A percentile compares a stretch with the other conserved stretches of the same genome.
These are phyloP conservation scores for Decapterus maruadsi DNA, from an alignment of 2,797 vertebrate species.

Conservation along the genomic window DNA sequence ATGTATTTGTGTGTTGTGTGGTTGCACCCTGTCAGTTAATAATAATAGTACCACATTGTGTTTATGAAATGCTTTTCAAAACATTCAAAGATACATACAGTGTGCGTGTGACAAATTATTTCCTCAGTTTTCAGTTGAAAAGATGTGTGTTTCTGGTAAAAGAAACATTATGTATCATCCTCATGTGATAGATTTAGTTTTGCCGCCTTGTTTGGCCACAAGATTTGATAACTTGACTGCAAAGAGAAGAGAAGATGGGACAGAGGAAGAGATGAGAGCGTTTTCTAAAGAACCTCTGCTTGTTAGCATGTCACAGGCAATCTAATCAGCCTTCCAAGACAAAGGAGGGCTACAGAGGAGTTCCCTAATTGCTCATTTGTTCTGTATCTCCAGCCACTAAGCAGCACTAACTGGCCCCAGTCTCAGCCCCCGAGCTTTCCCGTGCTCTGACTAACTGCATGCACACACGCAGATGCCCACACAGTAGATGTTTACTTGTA, in stretches of 20 bases:
- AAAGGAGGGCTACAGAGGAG: constrained; percentile 66
- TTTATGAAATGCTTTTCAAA: not conserved
- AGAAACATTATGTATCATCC: constrained; percentile 10
- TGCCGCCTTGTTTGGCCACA: constrained; percentile 7
- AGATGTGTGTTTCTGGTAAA: constrained; percentile 17
- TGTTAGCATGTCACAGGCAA: constrained; percentile 83
- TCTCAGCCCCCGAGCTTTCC: constrained; percentile 64
- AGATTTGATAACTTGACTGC: not conserved
- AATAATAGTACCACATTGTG: not conserved
- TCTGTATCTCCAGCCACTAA: constrained; percentile 77
- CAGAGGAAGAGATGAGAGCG: constrained; percentile 32
- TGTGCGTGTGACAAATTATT: not conserved
- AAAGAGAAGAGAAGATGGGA: constrained; percentile 1
- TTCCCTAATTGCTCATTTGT: constrained; percentile 80
- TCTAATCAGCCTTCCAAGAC: constrained; percentile 83
- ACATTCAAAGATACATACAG: not conserved
- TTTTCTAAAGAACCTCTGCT: constrained; percentile 62
- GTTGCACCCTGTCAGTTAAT: not conserved
- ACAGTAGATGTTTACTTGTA: constrained; percentile 82
- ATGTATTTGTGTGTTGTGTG: not conserved
- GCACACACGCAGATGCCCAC: constrained; percentile 78
- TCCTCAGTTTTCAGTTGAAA: constrained; percentile 5
- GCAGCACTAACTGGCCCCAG: constrained; percentile 66
- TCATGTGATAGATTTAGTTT: constrained; percentile 24
- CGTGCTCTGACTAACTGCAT: constrained; percentile 68